phyloP scores from a whole-genome alignment of 2,888 invertebrate genomes.

The Meteorus cinctellus region DNA sequence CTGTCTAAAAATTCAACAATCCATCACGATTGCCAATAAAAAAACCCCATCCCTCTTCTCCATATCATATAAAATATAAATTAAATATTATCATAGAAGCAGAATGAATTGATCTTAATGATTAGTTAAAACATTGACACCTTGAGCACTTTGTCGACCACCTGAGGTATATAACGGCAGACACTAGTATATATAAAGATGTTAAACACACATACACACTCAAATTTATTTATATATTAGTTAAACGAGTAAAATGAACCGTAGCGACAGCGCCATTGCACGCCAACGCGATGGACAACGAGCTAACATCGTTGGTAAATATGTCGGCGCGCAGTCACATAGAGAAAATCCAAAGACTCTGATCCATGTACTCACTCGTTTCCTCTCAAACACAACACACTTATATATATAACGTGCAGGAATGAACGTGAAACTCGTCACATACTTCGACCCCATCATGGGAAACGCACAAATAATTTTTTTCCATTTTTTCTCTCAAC shows the following conservation, averaged over 20 bases:
- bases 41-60: too few relatives aligned
- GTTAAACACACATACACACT: background rate
- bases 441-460: slow-evolving; percentile 31
- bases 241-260: slow-evolving; percentile 28
- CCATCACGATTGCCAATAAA: too few relatives aligned
- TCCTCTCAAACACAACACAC: slow-evolving; percentile 67
- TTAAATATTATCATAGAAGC: too few relatives aligned
- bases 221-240: background rate
- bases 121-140: slow-evolving; percentile 71
- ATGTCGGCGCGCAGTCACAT: slow-evolving; percentile 66
- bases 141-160: slow-evolving; percentile 43
- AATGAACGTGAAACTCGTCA: slow-evolving; percentile 35
- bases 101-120: slow-evolving; percentile 60
- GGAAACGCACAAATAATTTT: slow-evolving; percentile 38
- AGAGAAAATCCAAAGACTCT: slow-evolving; percentile 60
- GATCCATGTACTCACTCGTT: slow-evolving; percentile 70
- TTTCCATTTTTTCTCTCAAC: slow-evolving; percentile 27
- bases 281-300: slow-evolving; percentile 68
- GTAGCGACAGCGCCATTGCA: slow-evolving; percentile 40
- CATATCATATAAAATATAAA: too few relatives aligned
- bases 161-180: slow-evolving; percentile 18
- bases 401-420: slow-evolving; percentile 38
- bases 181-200: background rate
- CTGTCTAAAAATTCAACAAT: too few relatives aligned
- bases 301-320: slow-evolving; percentile 70